Base-by-base conservation (phyloP, 2,797 vertebrate species). In the Echiichthys vipera region DNA sequence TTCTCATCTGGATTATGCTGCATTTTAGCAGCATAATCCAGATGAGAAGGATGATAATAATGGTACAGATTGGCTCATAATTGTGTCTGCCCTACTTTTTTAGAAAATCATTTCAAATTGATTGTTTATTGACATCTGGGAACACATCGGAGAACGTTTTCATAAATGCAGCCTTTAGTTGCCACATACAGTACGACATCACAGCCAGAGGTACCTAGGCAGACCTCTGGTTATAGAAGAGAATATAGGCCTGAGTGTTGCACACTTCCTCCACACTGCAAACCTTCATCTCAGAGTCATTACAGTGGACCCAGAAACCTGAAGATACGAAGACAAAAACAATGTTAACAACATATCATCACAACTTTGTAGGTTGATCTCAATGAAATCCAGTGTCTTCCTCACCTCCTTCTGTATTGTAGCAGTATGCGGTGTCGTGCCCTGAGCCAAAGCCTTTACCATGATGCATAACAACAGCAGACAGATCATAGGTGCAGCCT, bases 261-360 rank as follows among this genome's bases (percentile, higher is more conserved):
- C 98, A 99, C 94, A 99, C 97, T 90, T 99, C 98, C 95, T 98
- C 97, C 92, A 99, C 96, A 43, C 96, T 97, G 95, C 97, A 99
- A 91, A 99, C 97, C 93, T 98, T 98, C 96, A 99, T 95, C 93
- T 98, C 97, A 87, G 98, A 99, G 95, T 99, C 98, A 71, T 99
- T 99, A 95, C 98, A 99, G 96, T 99, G 98, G 91, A 99, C 97
- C 98, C 98, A 99, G 93, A 99, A 99, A 91, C 97, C 98, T 99
- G 93, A 65, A 46, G 55, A 83, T 0, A 56, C 34, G 67, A 27
- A 65, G 7, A 72, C 7, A 34, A 34, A 12, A 1, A n/a, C n/a
- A 0, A 5, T 17, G 47, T 47, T 50, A 20, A 45, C 14, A 17
- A 6, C 29, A 55, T 10, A 9, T 18, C 4, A 17, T 14, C 27